Evolutionary conservation across 2,113 vertebrate species (phyloP).

Genomic region (Syngnathus scovelli): DNA sequence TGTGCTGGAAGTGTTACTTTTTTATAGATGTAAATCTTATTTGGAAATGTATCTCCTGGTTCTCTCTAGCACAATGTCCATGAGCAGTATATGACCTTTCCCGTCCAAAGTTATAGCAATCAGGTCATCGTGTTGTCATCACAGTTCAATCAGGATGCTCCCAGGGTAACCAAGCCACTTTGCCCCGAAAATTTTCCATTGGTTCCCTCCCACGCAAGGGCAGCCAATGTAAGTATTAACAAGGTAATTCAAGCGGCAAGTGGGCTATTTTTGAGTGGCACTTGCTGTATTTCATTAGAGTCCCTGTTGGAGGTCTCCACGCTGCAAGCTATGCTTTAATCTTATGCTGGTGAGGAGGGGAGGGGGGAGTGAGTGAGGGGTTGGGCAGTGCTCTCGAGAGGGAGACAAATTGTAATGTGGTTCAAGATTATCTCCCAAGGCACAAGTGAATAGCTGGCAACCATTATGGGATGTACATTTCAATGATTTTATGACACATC

Average conservation of each 20-base stretch:
- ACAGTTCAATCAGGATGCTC: slow-evolving; percentile 9
- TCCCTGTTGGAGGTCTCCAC: slow-evolving; percentile 47
- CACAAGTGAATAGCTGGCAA: slow-evolving; percentile 19
- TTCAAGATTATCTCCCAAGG: slow-evolving; percentile 31
- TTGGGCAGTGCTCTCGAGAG: slow-evolving; percentile 23
- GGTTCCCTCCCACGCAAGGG: background rate
- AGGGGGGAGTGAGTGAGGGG: background rate
- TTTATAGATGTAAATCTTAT: too few species aligned
- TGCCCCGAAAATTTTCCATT: background rate
- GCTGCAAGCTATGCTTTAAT: slow-evolving; percentile 37
- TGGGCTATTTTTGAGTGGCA: slow-evolving; percentile 22
- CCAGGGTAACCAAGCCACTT: background rate
- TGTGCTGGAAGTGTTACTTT: too few species aligned
- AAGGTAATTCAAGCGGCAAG: background rate
- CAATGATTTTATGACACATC: slow-evolving; percentile 24
- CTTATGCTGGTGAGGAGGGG: slow-evolving; percentile 1
- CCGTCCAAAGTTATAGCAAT: background rate
- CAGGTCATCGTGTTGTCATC: slow-evolving; percentile 5
- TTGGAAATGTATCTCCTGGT: too few species aligned
- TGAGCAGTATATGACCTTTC: slow-evolving; percentile 6
- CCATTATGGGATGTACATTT: slow-evolving; percentile 26
- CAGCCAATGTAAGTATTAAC: slow-evolving; percentile 8
- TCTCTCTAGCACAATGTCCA: background rate
- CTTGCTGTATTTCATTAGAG: slow-evolving; percentile 57
- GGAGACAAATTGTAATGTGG: slow-evolving; percentile 26